Evolutionary conservation across 1,140 invertebrate species (phyloP).

Genomic region (Calliphora vicina): DNA sequence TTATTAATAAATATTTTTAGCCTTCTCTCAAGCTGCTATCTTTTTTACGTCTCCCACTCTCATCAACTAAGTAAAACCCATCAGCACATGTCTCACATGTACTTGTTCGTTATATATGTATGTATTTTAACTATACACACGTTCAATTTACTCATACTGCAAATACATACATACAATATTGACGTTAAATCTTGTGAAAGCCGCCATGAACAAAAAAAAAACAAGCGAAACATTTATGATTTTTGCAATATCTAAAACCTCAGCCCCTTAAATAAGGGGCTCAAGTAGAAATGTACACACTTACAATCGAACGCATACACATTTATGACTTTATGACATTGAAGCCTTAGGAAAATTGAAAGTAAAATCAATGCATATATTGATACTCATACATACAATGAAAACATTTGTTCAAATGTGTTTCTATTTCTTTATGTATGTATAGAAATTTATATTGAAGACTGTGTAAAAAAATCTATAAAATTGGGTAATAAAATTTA

Average conservation of each 20-base stretch:
- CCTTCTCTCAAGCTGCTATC: neutral
- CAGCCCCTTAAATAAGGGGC: constrained; percentile 10
- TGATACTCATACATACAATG: constrained; percentile 44
- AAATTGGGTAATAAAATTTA: neutral
- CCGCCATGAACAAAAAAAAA: neutral
- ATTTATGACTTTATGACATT: constrained; percentile 34
- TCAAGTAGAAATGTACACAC: neutral
- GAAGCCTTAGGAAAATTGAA: constrained; percentile 8
- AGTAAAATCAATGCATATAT: neutral
- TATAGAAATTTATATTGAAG: too few species aligned
- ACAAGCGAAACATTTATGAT: neutral
- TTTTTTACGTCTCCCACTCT: neutral
- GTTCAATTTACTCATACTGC: too few species aligned
- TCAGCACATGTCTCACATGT: neutral
- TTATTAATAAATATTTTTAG: neutral
- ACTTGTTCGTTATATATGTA: neutral
- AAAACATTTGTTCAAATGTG: constrained; percentile 33
- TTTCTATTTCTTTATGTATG: too few species aligned
- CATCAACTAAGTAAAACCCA: neutral
- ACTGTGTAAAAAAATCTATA: constrained; percentile 2
- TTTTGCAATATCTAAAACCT: constrained; percentile 3
- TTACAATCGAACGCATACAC: neutral
- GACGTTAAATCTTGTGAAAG: neutral
- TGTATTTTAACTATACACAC: neutral
- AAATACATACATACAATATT: neutral